These are phyloP conservation scores for Allolobophora icterica DNA, from an alignment of 2,888 invertebrate genomes.

Conservation along the genomic window DNA sequence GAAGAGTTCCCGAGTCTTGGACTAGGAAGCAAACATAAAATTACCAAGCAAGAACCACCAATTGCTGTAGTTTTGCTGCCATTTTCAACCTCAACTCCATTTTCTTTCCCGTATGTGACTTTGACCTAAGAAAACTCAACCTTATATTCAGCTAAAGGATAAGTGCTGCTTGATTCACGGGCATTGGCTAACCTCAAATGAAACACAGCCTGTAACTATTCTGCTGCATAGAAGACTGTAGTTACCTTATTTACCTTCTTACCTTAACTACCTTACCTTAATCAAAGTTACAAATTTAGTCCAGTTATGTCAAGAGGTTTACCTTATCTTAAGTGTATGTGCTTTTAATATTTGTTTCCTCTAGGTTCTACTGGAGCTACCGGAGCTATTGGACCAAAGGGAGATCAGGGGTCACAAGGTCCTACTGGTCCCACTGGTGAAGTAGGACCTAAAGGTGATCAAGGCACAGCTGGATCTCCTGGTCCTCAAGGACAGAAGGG, in stretches of 20 bases:
- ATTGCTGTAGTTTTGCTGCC: neutral
- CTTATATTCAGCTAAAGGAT: neutral
- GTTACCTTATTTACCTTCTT: neutral
- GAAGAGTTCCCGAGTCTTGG: neutral
- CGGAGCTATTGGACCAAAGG: conserved; percentile 35
- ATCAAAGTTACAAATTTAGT: neutral
- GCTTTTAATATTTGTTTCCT: neutral
- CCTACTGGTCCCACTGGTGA: conserved; percentile 30
- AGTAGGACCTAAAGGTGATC: conserved; percentile 41
- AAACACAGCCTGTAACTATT: neutral
- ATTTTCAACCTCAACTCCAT: neutral
- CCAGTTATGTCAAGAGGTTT: neutral
- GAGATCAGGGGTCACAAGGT: conserved; percentile 36
- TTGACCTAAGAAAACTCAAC: neutral
- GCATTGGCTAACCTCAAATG: neutral
- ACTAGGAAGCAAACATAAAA: neutral
- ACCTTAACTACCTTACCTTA: neutral
- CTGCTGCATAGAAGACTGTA: neutral
- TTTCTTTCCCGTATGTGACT: neutral
- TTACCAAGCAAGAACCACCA: neutral
- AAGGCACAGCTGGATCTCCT: conserved; percentile 51
- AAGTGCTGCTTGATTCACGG: neutral
- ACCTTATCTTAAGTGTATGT: neutral
- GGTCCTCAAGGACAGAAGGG: conserved; percentile 50
- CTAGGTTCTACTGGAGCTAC: conserved; percentile 33